phyloP scores from a whole-genome alignment of 2,888 invertebrate genomes.

The Ophion ventricosus region DNA sequence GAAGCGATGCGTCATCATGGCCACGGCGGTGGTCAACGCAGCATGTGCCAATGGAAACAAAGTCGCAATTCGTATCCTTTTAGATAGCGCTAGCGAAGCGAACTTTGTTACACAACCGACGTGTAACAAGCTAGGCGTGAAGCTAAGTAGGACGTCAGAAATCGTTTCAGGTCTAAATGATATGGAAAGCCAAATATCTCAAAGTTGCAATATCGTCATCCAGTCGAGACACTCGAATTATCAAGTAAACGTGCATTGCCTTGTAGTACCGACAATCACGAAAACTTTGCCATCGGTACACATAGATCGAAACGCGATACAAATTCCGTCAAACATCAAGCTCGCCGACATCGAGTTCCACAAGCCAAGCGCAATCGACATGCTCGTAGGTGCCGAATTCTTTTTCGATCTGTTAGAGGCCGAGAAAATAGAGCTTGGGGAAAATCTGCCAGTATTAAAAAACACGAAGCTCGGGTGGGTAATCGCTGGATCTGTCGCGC shows the following conservation, averaged over 20 bases:
- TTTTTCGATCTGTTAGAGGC: constrained; percentile 22
- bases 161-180: constrained; percentile 51
- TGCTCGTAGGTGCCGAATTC: constrained; percentile 26
- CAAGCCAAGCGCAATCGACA: constrained; percentile 21
- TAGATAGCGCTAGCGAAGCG: constrained; percentile 55
- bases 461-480: constrained; percentile 53
- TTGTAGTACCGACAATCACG: constrained; percentile 54
- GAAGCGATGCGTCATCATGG: constrained; percentile 30
- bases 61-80: constrained; percentile 49
- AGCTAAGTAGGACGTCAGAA: constrained; percentile 10
- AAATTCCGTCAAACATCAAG: constrained; percentile 38
- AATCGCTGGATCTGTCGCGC: constrained; percentile 28
- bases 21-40: constrained; percentile 54
- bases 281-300: constrained; percentile 39
- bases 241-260: constrained; percentile 37
- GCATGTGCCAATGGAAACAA: constrained; percentile 19
- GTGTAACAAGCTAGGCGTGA: constrained; percentile 53
- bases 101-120: constrained; percentile 48
- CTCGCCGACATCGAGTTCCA: constrained; percentile 31
- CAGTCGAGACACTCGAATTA: constrained; percentile 43
- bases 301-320: constrained; percentile 36
- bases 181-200: constrained; percentile 30
- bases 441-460: constrained; percentile 26
- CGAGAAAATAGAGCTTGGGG: constrained; percentile 27
- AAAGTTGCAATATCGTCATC: constrained; percentile 34